Percentiles rank a stretch among this genome's conserved stretches.
phyloP scores from a whole-genome alignment of 2,113 vertebrate species.

The Callopanchax toddi region DNA sequence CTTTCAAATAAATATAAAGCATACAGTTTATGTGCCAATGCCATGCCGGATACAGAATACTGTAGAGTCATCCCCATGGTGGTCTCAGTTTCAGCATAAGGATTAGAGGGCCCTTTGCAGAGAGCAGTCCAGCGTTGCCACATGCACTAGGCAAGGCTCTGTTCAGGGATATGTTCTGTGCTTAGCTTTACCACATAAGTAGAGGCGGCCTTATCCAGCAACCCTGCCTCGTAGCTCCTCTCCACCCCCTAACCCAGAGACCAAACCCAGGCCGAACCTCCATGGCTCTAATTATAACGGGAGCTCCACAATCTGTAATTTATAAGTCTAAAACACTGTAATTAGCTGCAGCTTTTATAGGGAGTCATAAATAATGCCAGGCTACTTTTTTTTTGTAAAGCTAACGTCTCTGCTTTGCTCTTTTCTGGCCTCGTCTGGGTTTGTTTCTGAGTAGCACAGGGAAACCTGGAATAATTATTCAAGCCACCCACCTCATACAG shows the following conservation, averaged over 20 bases:
- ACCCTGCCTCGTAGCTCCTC: constrained; percentile 55
- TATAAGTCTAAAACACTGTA: constrained; percentile 82
- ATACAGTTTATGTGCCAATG: not conserved
- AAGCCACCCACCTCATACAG: constrained; percentile 48
- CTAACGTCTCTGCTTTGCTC: constrained; percentile 44
- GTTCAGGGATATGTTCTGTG: constrained; percentile 49
- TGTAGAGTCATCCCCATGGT: constrained; percentile 6
- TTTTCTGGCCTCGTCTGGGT: constrained; percentile 37
- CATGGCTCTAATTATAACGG: constrained; percentile 80
- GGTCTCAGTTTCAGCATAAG: constrained; percentile 33
- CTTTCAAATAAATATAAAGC: constrained; percentile 16
- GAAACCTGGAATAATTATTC: constrained; percentile 52
- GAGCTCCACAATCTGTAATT: constrained; percentile 82
- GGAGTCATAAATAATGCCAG: constrained; percentile 81
- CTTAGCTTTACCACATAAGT: constrained; percentile 78
- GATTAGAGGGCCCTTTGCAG: constrained; percentile 38
- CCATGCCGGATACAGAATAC: constrained; percentile 2
- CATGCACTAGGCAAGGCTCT: constrained; percentile 60
- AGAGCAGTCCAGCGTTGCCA: constrained; percentile 39
- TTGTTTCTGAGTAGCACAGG: constrained; percentile 55
- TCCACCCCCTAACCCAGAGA: constrained; percentile 63
- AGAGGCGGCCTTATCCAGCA: constrained; percentile 55
- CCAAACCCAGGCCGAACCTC: constrained; percentile 58
- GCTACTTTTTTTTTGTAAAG: constrained; percentile 61
- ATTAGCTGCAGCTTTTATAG: constrained; percentile 83